Evolutionary conservation across 2,113 vertebrate species (phyloP).

Genomic region (Propithecus coquereli): DNA sequence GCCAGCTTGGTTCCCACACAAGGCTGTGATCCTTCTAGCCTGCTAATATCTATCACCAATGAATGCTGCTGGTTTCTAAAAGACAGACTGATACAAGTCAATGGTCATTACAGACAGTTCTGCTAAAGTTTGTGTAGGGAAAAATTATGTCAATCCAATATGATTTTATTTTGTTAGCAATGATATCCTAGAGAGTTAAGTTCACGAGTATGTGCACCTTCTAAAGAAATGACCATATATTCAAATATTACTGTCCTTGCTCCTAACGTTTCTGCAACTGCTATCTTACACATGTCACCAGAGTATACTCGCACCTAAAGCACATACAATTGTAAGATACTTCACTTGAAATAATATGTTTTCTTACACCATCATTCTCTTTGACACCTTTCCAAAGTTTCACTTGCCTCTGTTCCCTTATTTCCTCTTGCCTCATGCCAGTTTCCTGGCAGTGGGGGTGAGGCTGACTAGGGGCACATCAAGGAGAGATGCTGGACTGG

Average conservation of each 20-base stretch:
- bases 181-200: not conserved
- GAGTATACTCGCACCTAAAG: not conserved
- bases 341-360: not conserved
- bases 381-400: not conserved
- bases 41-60: not conserved
- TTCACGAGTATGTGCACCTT: not conserved
- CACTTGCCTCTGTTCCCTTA: not conserved
- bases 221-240: not conserved
- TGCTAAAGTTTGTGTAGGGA: not conserved
- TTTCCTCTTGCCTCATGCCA: not conserved
- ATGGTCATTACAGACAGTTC: not conserved
- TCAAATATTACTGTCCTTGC: too few relatives aligned
- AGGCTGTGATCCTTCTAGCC: not conserved
- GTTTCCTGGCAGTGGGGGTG: not conserved
- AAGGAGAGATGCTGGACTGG: not conserved
- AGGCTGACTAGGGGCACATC: not conserved
- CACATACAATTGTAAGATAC: not conserved
- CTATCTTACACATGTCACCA: not conserved
- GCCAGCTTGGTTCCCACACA: rapidly evolving
- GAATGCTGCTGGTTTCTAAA: not conserved
- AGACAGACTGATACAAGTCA: not conserved
- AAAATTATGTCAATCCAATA: not conserved
- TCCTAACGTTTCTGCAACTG: not conserved
- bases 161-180: not conserved
- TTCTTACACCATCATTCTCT: not conserved